Percentiles rank a stretch among this genome's conserved stretches.
These are phyloP conservation scores for Coleophora flavipennella DNA, from an alignment of 2,888 invertebrate genomes.

Conservation along the genomic window DNA sequence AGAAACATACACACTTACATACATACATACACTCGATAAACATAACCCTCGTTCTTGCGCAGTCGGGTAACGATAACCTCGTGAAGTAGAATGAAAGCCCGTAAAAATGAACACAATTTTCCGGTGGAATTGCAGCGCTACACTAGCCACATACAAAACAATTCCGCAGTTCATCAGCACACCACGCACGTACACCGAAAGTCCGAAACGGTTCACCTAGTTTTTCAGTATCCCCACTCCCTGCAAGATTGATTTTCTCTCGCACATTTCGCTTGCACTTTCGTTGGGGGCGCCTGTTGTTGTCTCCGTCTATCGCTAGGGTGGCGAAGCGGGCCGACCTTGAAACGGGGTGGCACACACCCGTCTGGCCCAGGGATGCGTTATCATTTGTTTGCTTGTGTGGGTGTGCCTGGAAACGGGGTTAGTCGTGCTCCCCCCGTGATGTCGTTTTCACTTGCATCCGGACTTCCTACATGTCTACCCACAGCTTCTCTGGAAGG, in stretches of 20 bases:
- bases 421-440: conserved; percentile 44
- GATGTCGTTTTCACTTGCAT: conserved; percentile 66
- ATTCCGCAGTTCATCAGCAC: conserved; percentile 18
- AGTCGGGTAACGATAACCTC: too few relatives aligned
- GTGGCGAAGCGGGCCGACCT: conserved; percentile 54
- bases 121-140: too few relatives aligned
- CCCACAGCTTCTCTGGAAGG: conserved; percentile 3
- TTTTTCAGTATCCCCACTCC: conserved; percentile 53
- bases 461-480: conserved; percentile 31
- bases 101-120: too few relatives aligned
- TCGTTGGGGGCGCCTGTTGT: conserved; percentile 40
- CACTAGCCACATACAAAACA: too few relatives aligned
- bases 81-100: too few relatives aligned
- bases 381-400: conserved; percentile 30
- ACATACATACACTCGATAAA: too few relatives aligned
- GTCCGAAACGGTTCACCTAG: conserved; percentile 62
- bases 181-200: conserved; percentile 34
- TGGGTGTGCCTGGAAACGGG: conserved; percentile 43
- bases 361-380: conserved; percentile 39
- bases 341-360: conserved; percentile 55
- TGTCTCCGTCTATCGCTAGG: conserved; percentile 40
- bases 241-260: conserved; percentile 71
- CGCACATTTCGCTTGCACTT: conserved; percentile 68
- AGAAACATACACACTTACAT: too few relatives aligned
- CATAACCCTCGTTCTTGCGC: too few relatives aligned